Evolutionary conservation across 1,140 invertebrate genomes (phyloP), one percentile per base, ranked within the genome.

Genomic region (Scylla paramamosain): DNA sequence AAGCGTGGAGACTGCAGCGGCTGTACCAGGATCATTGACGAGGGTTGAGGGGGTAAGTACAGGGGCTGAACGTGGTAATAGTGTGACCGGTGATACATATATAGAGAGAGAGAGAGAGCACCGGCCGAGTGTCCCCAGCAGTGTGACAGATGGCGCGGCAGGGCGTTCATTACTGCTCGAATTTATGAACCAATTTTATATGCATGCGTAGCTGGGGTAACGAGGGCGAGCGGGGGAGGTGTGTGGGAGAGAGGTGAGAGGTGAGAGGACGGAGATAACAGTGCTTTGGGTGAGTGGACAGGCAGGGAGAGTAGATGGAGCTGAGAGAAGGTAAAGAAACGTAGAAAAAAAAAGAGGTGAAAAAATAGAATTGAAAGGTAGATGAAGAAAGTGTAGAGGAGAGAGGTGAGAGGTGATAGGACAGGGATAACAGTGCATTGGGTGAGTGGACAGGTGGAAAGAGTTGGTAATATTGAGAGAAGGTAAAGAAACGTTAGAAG

Each of bases 121-220:
- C 16, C n/a, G 67, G 20, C 8, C 67, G 6, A n/a, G 67, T 77
- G 67, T 31, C 90, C n/a, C 90, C 8, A 31, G 10, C 48, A 31
- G 3, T 28, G 48, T 91, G 90, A 91, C 90, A 91, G 90, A 91
- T 91, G 90, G 90, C 10, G 10, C 2, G 4, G 14, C 25, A 77
- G 59, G 90, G 48, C 31, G 59, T 28, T 31, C 46, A 91, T 91
- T 91, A 91, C n/a, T 28, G 59, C 29, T 14, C 59, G 46, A 67
- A 91, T 91, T 91, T 91, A 91, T 91, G 90, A 77, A 91, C 7
- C 90, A 67, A 59, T 91, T 91, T 48, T 91, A 91, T 91, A 91
- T 91, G 90, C 90, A 91, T 91, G 90, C 90, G 48, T 91, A 39
- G 90, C 90, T 91, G 28, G 8, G 90, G 32, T 91, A 91, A 91